A percentile compares a stretch with the other conserved stretches of the same genome.
phyloP scores from a whole-genome alignment of 2,113 vertebrate species.

The Rhabdornis inornatus region DNA sequence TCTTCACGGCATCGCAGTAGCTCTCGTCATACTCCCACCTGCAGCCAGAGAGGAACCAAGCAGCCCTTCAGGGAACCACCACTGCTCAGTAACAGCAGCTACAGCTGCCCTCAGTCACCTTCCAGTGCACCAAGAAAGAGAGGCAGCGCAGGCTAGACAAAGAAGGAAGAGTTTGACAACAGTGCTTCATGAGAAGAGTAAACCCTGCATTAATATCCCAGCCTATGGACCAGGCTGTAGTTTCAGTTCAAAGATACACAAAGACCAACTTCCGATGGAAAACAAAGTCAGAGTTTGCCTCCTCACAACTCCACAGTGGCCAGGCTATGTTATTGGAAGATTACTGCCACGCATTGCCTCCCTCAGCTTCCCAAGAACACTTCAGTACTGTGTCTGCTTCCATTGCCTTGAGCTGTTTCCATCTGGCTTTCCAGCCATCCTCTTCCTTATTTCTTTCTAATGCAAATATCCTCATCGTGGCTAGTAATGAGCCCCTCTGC shows the following conservation, averaged over 20 bases:
- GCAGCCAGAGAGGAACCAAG: background rate
- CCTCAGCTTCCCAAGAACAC: background rate
- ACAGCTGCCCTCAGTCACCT: background rate
- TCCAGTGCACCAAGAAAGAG: accelerated
- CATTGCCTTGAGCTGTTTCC: background rate
- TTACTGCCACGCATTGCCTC: background rate
- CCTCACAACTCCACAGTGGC: background rate
- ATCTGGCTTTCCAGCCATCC: background rate
- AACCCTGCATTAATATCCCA: background rate
- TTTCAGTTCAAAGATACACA: background rate
- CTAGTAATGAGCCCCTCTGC: background rate
- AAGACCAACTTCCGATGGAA: background rate
- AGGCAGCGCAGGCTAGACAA: background rate
- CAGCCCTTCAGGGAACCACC: background rate
- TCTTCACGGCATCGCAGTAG: conserved; percentile 97
- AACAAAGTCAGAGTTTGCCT: background rate
- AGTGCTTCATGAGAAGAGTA: background rate
- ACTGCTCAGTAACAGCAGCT: background rate
- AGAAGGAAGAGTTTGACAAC: background rate
- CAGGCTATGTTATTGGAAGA: background rate
- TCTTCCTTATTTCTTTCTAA: background rate
- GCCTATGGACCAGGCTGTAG: accelerated
- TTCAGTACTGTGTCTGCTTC: background rate
- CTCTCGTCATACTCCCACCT: conserved; percentile 99
- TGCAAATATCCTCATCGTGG: background rate